These are phyloP conservation scores for Serranus cabrilla DNA, from an alignment of 2,797 vertebrate genomes.

Conservation along the genomic window DNA sequence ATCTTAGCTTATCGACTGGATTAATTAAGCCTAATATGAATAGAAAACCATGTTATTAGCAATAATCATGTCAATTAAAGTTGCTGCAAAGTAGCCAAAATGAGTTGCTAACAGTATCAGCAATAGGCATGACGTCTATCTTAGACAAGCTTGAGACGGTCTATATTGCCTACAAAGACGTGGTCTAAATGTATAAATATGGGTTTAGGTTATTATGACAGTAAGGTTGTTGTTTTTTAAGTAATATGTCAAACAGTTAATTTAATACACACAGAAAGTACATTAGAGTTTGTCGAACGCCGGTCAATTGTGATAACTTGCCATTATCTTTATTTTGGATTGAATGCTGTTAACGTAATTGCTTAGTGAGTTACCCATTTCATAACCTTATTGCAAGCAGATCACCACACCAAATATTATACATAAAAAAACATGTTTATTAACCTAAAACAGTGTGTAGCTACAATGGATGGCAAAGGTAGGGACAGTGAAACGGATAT, in stretches of 20 bases:
- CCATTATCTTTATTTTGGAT: background rate
- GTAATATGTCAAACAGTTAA: background rate
- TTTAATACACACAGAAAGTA: background rate
- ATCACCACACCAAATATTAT: too few relatives aligned
- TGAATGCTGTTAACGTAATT: background rate
- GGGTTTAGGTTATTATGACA: background rate
- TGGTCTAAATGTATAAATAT: background rate
- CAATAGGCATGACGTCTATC: background rate
- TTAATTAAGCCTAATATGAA: background rate
- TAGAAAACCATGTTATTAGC: background rate
- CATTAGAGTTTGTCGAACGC: too few relatives aligned
- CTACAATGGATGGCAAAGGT: background rate
- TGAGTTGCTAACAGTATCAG: constrained; percentile 25
- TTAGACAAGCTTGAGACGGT: background rate
- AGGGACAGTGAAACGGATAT: background rate
- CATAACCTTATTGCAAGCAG: too few relatives aligned
- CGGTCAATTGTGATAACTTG: background rate
- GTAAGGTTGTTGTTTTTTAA: background rate
- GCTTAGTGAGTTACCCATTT: background rate
- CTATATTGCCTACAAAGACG: background rate
- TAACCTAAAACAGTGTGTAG: background rate
- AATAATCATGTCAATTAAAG: constrained; percentile 28
- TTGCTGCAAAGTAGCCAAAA: constrained; percentile 37
- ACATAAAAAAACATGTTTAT: too few relatives aligned
- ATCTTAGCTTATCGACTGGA: background rate